Base-by-base conservation (phyloP, 2,888 invertebrate genomes). In the Polietes domitor region DNA sequence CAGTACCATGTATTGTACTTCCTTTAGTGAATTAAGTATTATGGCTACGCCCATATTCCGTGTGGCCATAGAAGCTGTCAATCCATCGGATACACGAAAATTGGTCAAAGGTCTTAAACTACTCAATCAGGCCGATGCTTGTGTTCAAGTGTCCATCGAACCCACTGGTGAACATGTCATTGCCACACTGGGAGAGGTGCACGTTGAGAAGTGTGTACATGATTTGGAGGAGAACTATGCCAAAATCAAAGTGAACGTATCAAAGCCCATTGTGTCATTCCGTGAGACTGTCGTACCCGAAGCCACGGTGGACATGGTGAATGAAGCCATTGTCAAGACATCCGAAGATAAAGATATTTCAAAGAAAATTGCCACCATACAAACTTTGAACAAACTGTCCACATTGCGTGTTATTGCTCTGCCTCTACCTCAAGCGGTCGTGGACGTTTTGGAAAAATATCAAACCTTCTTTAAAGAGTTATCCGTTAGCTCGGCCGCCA, bases 91-190 rank as follows among this genome's bases (percentile, higher is more conserved):
- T 88, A 93, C 98, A 92, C 94, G 95, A 0, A 94, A 95, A 87
- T 90, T 96, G 63, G 93, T 95, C 0, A 94, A 94, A 90, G 96
- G 98, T 0, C 93, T 99, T 41, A 96, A 96, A 90, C 92, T 98
- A 24, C 93, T 99, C 9, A 98, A 98, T 92, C 98, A 98, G 86
- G 92, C 92, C 0, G 99, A 99, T 92, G 97, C 98, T 0, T 98
- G 98, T 92, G 98, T 98, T 0, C 95, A 97, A 91, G 96, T 98
- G 0, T 93, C 96, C 0, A 94, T 99, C 17, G 97, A 98, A 92
- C 97, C 98, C 89, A 97, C 96, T 0, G 99, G 99, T 0, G 99
- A 99, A 90, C 96, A 98, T 90, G 97, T 99, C 0, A 93, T 99
- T 37, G 95, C 97, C 1, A 98, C 99, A 0, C 97, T 99, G 1